phyloP scores from a whole-genome alignment of 1,140 invertebrate genomes.

The Eumaeus atala region DNA sequence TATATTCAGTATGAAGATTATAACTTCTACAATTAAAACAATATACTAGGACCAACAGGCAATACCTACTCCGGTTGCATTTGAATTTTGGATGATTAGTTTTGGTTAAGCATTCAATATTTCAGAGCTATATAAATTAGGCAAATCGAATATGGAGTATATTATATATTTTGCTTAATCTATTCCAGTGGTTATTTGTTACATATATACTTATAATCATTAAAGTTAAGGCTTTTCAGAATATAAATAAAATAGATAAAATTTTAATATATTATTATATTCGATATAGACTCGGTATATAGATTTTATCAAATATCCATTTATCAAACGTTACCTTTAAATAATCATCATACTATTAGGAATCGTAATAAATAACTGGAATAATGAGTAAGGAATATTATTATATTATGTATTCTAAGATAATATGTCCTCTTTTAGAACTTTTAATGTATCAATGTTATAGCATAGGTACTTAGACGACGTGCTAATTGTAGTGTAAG shows the following conservation, averaged over 20 bases:
- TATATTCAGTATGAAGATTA: not conserved
- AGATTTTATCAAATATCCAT: slow-evolving; percentile 27
- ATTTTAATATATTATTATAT: slow-evolving; percentile 15
- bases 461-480: slow-evolving; percentile 25
- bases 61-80: slow-evolving; percentile 8
- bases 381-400: slow-evolving; percentile 17
- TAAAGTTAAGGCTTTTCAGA: slow-evolving; percentile 8
- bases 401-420: slow-evolving; percentile 13
- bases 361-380: not conserved
- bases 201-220: slow-evolving; percentile 1
- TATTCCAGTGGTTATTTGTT: slow-evolving; percentile 7
- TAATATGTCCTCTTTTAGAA: slow-evolving; percentile 14
- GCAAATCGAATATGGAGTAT: too few species aligned
- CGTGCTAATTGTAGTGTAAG: slow-evolving; percentile 22
- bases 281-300: slow-evolving; percentile 14
- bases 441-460: slow-evolving; percentile 24
- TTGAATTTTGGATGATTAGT: slow-evolving; percentile 6
- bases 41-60: slow-evolving; percentile 30
- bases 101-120: not conserved
- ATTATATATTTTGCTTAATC: slow-evolving; percentile 3
- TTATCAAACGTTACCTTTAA: slow-evolving; percentile 15
- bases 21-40: slow-evolving; percentile 19
- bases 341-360: slow-evolving; percentile 11
- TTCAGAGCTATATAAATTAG: not conserved
- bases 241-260: slow-evolving; percentile 12